Percentiles rank a stretch among this genome's conserved stretches.
These are phyloP conservation scores for Drymodes brunneopygia DNA, from an alignment of 2,113 vertebrate species.

Conservation along the genomic window DNA sequence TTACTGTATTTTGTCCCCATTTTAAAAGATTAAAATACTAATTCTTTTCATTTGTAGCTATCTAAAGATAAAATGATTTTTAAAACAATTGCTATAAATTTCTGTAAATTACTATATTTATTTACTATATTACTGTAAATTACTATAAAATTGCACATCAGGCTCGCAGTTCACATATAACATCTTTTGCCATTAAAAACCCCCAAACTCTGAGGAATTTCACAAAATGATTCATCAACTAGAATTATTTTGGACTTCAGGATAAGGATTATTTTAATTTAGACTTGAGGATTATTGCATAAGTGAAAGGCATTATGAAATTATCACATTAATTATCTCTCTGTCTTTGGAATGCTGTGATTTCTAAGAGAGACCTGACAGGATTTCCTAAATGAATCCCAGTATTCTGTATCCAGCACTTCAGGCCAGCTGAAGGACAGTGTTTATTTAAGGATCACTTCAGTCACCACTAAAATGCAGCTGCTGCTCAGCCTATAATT, in stretches of 20 bases:
- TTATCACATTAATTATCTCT: background rate
- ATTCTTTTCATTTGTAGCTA: background rate
- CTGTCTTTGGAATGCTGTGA: background rate
- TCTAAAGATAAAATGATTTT: background rate
- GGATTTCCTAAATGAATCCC: background rate
- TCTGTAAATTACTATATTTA: too few species aligned
- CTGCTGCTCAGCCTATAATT: background rate
- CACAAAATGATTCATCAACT: background rate
- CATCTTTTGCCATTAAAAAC: background rate
- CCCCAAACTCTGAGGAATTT: background rate
- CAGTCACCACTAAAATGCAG: background rate
- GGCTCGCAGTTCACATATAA: background rate
- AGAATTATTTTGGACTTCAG: background rate
- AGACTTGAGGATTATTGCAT: background rate
- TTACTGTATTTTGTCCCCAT: background rate
- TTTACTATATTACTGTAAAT: too few species aligned
- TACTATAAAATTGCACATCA: background rate
- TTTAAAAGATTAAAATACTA: background rate
- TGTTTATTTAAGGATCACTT: background rate
- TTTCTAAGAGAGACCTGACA: background rate
- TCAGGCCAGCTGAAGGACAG: background rate
- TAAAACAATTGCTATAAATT: too few species aligned
- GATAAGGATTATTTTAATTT: background rate
- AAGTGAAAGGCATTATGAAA: background rate
- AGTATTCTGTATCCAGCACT: background rate